Percentiles rank a stretch among this genome's conserved stretches.
Evolutionary conservation across 2,888 invertebrate genomes (phyloP).

Genomic region (Eupithecia exiguata): DNA sequence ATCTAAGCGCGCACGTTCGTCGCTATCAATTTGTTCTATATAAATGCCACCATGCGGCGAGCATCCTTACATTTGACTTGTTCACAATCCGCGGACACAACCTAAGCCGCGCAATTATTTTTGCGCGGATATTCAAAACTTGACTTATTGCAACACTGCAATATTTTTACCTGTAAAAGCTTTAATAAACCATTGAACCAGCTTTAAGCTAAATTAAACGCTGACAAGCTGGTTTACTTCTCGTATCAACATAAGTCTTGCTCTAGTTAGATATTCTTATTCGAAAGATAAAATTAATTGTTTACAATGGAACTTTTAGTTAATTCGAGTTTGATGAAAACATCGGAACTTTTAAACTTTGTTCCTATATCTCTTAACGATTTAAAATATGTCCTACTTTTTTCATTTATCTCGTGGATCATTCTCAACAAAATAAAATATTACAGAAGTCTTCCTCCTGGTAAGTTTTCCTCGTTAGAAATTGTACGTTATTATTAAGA

Average conservation of each 20-base stretch:
- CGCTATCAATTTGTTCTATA: conserved; percentile 32
- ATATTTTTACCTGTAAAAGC: not conserved
- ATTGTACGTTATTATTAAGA: too few species aligned
- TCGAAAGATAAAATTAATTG: not conserved
- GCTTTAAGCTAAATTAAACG: conserved; percentile 1
- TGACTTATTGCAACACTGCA: not conserved
- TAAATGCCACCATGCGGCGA: conserved; percentile 34
- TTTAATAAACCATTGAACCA: not conserved
- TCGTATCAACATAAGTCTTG: conserved; percentile 7
- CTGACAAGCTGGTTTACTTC: conserved; percentile 9
- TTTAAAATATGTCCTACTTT: conserved; percentile 27
- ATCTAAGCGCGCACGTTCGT: conserved; percentile 12
- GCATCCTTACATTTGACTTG: conserved; percentile 29
- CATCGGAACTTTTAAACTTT: conserved; percentile 12
- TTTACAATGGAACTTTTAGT: conserved; percentile 19
- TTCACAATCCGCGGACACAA: conserved; percentile 32
- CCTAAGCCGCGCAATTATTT: conserved; percentile 9
- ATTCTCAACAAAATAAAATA: conserved; percentile 34
- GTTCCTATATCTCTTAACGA: conserved; percentile 10
- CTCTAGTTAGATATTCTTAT: not conserved
- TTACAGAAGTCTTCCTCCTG: conserved; percentile 48
- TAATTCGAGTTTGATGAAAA: conserved; percentile 17
- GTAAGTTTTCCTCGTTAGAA: conserved; percentile 40
- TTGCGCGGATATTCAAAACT: not conserved
- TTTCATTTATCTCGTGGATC: conserved; percentile 28